Evolutionary conservation across 2,113 vertebrate species (phyloP).

Genomic region (Zosterops pallidus): DNA sequence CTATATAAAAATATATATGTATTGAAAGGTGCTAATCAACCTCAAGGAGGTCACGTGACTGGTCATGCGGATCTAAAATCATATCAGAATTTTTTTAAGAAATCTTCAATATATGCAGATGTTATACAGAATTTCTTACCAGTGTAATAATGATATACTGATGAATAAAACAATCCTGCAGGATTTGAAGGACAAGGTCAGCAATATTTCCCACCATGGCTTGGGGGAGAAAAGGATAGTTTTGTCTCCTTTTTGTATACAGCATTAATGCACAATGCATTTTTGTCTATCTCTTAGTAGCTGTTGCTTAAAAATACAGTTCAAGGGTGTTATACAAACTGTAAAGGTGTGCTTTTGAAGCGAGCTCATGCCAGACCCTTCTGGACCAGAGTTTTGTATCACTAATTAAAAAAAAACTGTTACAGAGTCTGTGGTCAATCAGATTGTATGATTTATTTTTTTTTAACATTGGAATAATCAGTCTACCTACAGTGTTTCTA

Average conservation of each 20-base stretch:
- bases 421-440: constrained; percentile 67
- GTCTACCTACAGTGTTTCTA: constrained; percentile 32
- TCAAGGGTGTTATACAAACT: constrained; percentile 74
- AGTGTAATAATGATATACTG: constrained; percentile 91
- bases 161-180: constrained; percentile 89
- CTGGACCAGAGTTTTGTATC: constrained; percentile 62
- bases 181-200: constrained; percentile 97
- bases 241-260: constrained; percentile 82
- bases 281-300: constrained; percentile 76
- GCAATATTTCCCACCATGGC: constrained; percentile 90
- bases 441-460: constrained; percentile 22
- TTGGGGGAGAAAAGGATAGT: constrained; percentile 85
- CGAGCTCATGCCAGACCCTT: constrained; percentile 60
- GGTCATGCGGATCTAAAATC: constrained; percentile 99
- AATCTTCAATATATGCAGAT: constrained; percentile 99
- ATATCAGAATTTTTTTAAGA: constrained; percentile 92
- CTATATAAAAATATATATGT: constrained; percentile 81
- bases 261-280: constrained; percentile 78
- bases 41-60: constrained; percentile 98
- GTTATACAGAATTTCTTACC: constrained; percentile 98
- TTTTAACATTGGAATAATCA: neutral
- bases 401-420: constrained; percentile 64
- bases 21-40: constrained; percentile 98
- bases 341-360: constrained; percentile 72
- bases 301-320: constrained; percentile 71